A percentile compares a stretch with the other conserved stretches of the same genome.
Conservation (phyloP, 1,140 invertebrate species). For the Hycleus cichorii region DNA sequence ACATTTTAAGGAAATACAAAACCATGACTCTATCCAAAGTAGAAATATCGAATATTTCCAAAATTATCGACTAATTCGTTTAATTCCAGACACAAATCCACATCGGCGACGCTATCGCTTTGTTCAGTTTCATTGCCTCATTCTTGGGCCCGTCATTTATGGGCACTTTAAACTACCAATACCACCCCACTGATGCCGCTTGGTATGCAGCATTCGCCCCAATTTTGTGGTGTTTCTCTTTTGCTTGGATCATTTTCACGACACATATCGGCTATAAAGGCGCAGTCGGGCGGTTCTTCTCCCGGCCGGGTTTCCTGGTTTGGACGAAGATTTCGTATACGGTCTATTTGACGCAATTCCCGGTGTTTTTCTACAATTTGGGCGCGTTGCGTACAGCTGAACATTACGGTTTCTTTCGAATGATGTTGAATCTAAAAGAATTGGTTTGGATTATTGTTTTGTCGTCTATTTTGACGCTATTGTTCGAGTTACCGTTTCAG, state of each 20-base stretch:
- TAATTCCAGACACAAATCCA: constrained; percentile 45
- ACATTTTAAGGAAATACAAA: constrained; percentile 47
- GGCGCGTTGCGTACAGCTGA: constrained; percentile 44
- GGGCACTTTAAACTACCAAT: constrained; percentile 58
- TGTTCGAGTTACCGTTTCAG: constrained; percentile 37
- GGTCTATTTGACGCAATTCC: constrained; percentile 53
- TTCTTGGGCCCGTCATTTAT: constrained; percentile 57
- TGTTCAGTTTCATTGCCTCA: constrained; percentile 43
- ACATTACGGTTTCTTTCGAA: constrained; percentile 34
- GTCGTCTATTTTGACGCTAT: constrained; percentile 30
- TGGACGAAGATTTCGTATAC: constrained; percentile 47
- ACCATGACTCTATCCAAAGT: constrained; percentile 38
- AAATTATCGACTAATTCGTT: not conserved
- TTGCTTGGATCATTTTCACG: constrained; percentile 58
- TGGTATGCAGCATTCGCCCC: constrained; percentile 64
- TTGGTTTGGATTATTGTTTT: constrained; percentile 19
- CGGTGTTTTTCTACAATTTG: constrained; percentile 52
- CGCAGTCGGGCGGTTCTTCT: constrained; percentile 40
- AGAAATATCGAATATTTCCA: constrained; percentile 1
- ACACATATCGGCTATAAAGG: constrained; percentile 54
- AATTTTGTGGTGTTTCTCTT: constrained; percentile 60
- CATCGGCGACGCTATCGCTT: constrained; percentile 42
- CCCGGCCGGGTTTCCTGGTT: constrained; percentile 42
- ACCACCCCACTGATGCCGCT: constrained; percentile 57
- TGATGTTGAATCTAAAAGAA: constrained; percentile 11